Evolutionary conservation across 2,113 vertebrate species (phyloP), one percentile per base, ranked within the genome.

Genomic region (Tragelaphus scriptus): DNA sequence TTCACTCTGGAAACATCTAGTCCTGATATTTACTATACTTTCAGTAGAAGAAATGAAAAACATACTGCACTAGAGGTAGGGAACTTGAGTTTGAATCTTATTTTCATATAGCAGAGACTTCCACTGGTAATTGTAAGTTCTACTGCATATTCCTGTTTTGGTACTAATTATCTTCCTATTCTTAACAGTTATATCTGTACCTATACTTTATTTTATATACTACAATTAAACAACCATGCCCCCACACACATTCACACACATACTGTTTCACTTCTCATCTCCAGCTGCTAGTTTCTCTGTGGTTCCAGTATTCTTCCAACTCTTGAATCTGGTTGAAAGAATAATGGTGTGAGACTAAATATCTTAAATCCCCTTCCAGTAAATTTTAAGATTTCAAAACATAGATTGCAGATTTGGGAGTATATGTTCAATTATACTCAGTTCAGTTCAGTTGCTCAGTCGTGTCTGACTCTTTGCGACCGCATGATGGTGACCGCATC

Each of bases 301-400:
- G 6, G 6, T 21, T 16, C 79, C 9, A 88, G 13, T 79, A 3
- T 5, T 84, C 71, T 94, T 81, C 40, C 17, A 51, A 5, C 25
- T 88, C 58, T 96, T 96, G 26, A n/a, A 77, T 94, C n/a, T 96
- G 63, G 2, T 59, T 94, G 59, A 95, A 97, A 96, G 40, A 95
- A 95, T 85, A 93, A 86, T 94, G 59, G 9, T 68, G 56, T 36
- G 5, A 9, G 16, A 86, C 49, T 61, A 84, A 93, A 96, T 77
- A 79, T 68, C 21, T 88, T 81, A 63, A n/a, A 28, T 85, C 63
- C 36, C 51, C 65, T 65, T 90, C 63, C 40, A 85, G 23, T 90
- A 88, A 58, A 82, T n/a, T 65, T 85, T 90, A 30, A 79, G n/a
- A 90, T 56, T 47, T 81, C 47, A 47, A 51, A 58, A 25, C 32